These are phyloP conservation scores for Perodicticus potto DNA, from an alignment of 2,797 vertebrate species.

Conservation along the genomic window DNA sequence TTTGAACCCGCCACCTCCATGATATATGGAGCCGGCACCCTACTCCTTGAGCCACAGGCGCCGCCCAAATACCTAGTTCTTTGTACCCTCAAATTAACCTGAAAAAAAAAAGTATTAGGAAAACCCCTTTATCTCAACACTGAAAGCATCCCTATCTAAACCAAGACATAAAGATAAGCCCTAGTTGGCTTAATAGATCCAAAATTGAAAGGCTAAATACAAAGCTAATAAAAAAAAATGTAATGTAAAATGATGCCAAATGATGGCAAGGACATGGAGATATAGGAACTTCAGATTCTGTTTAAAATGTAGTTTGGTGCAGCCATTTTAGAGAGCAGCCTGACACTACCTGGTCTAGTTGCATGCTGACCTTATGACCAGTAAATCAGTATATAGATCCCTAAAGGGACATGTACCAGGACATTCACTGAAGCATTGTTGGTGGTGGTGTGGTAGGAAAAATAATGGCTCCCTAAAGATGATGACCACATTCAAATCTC, in stretches of 20 bases:
- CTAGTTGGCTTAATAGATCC: not conserved
- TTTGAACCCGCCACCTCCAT: too few species aligned
- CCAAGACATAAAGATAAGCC: not conserved
- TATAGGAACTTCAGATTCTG: not conserved
- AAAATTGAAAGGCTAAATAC: not conserved
- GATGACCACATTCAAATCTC: not conserved
- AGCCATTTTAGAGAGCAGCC: not conserved
- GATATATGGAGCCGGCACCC: too few species aligned
- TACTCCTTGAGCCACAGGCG: too few species aligned
- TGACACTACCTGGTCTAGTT: not conserved
- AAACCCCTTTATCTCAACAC: not conserved
- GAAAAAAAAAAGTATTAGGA: not conserved
- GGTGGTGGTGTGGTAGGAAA: not conserved
- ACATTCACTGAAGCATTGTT: not conserved
- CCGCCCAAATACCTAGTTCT: too few species aligned
- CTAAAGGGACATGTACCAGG: not conserved
- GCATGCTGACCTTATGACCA: not conserved
- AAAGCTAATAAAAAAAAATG: not conserved
- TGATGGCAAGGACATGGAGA: not conserved
- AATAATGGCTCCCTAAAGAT: not conserved
- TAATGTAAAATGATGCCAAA: conserved; percentile 17
- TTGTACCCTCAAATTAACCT: too few species aligned
- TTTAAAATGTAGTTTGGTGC: not conserved
- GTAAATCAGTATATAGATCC: not conserved
- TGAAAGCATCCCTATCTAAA: not conserved